A percentile compares a stretch with the other conserved stretches of the same genome.
Conservation (phyloP, 2,888 invertebrate species). For the Tenodera sinensis region DNA sequence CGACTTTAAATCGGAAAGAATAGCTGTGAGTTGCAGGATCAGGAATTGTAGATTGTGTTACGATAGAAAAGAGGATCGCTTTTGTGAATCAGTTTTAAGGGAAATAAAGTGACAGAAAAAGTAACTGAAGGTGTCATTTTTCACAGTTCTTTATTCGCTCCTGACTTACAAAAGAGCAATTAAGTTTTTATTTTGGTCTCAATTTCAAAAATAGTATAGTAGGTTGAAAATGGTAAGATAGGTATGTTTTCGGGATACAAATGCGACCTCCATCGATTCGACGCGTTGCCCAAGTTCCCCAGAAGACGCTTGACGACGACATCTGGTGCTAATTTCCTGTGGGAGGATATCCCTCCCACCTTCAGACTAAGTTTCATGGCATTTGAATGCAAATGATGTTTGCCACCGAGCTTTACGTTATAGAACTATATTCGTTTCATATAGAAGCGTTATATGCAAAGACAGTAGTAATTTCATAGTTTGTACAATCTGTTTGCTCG, state of each 20-base stretch:
- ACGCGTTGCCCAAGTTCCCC: neutral
- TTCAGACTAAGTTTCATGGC: neutral
- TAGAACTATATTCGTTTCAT: neutral
- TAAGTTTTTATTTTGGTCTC: neutral
- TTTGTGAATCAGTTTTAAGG: no score
- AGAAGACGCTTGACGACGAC: neutral
- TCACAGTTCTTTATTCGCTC: no score
- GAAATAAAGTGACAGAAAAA: no score
- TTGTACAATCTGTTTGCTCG: neutral
- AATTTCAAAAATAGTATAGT: neutral
- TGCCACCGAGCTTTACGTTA: neutral
- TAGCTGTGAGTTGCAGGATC: no score
- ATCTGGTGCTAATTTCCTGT: slow-evolving; percentile 2
- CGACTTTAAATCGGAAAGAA: no score
- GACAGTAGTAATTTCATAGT: neutral
- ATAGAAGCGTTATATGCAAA: neutral
- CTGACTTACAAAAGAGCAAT: no score
- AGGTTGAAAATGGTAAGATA: neutral
- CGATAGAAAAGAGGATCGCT: no score
- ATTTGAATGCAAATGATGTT: slow-evolving; percentile 7
- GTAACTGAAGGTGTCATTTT: no score
- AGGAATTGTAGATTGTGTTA: no score
- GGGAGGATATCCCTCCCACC: neutral
- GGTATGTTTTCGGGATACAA: neutral
- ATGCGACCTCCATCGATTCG: neutral